Conservation (phyloP, 2,113 vertebrate species). For the Tichodroma muraria region DNA sequence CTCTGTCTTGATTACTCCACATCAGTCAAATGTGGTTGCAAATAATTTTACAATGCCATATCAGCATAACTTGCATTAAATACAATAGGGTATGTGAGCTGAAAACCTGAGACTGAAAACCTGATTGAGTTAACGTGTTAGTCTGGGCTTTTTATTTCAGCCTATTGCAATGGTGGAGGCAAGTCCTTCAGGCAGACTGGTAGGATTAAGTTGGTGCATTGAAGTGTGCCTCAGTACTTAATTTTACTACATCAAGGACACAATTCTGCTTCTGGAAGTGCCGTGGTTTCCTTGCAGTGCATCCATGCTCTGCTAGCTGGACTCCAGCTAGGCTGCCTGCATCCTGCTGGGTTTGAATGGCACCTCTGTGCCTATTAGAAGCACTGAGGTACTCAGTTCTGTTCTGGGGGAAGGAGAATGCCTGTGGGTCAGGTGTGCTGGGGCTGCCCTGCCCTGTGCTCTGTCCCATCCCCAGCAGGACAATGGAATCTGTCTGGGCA, state of each 20-base stretch:
- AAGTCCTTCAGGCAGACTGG: neutral
- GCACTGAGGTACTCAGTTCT: neutral
- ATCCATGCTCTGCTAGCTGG: neutral
- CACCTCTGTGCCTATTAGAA: neutral
- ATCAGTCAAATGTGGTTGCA: neutral
- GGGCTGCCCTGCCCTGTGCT: neutral
- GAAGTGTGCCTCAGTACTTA: neutral
- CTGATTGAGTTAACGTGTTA: neutral
- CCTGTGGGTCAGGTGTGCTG: no score
- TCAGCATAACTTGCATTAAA: neutral
- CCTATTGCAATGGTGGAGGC: neutral
- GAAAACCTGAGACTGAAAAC: neutral
- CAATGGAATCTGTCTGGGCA: neutral
- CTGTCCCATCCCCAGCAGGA: neutral
- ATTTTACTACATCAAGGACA: neutral
- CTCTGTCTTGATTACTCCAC: neutral
- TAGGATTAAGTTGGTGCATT: neutral
- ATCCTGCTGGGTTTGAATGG: neutral
- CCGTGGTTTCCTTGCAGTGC: fast-evolving
- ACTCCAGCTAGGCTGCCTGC: neutral
- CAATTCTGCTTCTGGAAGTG: neutral
- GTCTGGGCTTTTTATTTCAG: neutral
- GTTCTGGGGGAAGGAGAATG: neutral
- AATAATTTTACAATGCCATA: neutral
- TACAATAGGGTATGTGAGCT: neutral